These are phyloP conservation scores for Uria lomvia DNA, from an alignment of 2,113 vertebrate genomes.

Conservation along the genomic window DNA sequence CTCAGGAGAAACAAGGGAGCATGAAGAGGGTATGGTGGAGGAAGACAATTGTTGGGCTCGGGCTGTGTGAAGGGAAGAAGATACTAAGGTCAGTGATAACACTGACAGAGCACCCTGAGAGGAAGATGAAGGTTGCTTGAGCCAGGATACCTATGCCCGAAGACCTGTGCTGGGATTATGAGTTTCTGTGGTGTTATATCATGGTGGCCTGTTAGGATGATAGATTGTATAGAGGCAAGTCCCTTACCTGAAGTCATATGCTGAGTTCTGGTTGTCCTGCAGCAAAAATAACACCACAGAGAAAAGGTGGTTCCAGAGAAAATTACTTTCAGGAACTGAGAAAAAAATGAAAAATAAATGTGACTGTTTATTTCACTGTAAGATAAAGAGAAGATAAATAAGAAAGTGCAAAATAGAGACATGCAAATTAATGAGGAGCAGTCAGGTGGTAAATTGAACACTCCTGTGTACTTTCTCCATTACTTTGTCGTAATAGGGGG, in stretches of 20 bases:
- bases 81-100: background rate
- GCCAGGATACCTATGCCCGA: background rate
- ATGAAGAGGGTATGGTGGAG: background rate
- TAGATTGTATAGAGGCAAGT: background rate
- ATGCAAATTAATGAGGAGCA: background rate
- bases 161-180: background rate
- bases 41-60: background rate
- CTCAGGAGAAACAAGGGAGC: background rate
- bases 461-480: background rate
- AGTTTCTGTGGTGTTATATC: background rate
- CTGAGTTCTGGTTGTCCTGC: background rate
- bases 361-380: background rate
- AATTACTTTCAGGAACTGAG: background rate
- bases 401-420: slow-evolving; percentile 1
- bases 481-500: background rate
- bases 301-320: background rate
- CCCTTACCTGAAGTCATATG: background rate
- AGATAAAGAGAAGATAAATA: slow-evolving; percentile 3
- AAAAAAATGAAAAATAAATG: background rate
- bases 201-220: background rate
- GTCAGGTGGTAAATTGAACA: background rate
- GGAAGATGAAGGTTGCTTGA: background rate
- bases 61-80: background rate
- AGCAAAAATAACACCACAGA: background rate
- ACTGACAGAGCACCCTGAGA: background rate